Base-by-base conservation (phyloP, 92 coral and sea anemone species). In the Paramuricea clavata region DNA sequence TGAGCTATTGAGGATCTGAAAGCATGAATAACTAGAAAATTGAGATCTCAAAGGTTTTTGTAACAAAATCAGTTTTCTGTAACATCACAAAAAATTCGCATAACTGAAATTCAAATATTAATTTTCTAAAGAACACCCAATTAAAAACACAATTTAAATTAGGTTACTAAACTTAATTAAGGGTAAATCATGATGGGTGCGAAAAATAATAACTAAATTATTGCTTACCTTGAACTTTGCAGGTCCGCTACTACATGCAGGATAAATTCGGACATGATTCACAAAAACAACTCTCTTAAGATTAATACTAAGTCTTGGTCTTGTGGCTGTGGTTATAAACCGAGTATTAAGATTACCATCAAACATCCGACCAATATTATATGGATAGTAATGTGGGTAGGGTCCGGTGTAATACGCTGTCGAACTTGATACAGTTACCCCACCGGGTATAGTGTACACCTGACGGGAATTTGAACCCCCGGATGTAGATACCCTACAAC, bases 211-310 rank as follows among this genome's bases (percentile, higher is more conserved):
- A 10, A 19, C 17, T 54, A 19, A 54, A 21, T 8, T 6, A 19
- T 54, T 3, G 0, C 87, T 52, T 74, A 93, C 97, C 97, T 91
- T 86, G 68, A 96, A 94, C 71, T 90, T 83, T 19, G n/a, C n/a
- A n/a, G 99, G 62, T 26, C 60, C 78, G 47, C 81, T 42, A 33
- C 57, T 32, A 71, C 99, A 96, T 39, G 87, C 64, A 30, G 99
- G 99, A 88, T 96, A 96, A 21, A 96, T 88, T 54, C 99, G 87
- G 21, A 96, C 86, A 64, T 96, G 99, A 83, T 96, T 96, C 56
- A 96, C 83, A 65, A 87, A 91, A 71, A 89, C 68, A 44, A 78
- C 74, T 19, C 50, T 84, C 82, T 89, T 92, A 49, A 96, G 83
- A 82, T 94, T 89, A 69, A 96, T 80, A 16, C 87, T 92, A 52